A percentile compares a stretch with the other conserved stretches of the same genome.
phyloP scores from a whole-genome alignment of 2,888 invertebrate species.

The Gymnoscelis rufifasciata region DNA sequence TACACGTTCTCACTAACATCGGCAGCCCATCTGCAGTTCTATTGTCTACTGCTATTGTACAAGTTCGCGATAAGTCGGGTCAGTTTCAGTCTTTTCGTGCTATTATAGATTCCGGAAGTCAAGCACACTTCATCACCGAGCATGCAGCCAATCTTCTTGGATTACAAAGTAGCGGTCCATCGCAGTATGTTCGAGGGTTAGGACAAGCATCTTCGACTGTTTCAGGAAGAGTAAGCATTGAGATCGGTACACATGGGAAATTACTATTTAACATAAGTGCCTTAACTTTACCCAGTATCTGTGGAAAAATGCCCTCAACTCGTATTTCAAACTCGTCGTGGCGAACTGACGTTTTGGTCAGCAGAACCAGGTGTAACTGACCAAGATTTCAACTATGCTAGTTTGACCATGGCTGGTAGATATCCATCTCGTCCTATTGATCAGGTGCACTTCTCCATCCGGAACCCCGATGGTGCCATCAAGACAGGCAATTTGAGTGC shows the following conservation, averaged over 20 bases:
- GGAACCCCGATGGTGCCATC: too few species aligned
- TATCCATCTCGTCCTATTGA: too few species aligned
- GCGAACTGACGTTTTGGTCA: too few species aligned
- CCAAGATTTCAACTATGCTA: too few species aligned
- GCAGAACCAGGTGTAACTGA: too few species aligned
- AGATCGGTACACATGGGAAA: background rate
- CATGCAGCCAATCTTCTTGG: background rate
- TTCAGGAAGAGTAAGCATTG: background rate
- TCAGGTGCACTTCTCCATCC: too few species aligned
- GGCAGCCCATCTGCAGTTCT: background rate
- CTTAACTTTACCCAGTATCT: background rate
- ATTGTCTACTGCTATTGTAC: background rate
- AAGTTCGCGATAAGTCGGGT: background rate
- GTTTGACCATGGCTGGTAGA: too few species aligned
- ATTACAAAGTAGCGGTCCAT: background rate
- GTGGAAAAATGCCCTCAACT: background rate
- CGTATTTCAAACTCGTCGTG: background rate
- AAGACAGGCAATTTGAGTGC: too few species aligned
- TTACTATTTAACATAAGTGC: background rate
- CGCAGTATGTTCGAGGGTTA: background rate
- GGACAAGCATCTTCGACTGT: background rate
- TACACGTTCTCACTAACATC: background rate
- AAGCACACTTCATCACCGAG: background rate
- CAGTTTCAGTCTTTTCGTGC: background rate
- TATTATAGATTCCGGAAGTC: background rate